Evolutionary conservation across 2,113 vertebrate species (phyloP).

Genomic region (Australoheros scitulus): DNA sequence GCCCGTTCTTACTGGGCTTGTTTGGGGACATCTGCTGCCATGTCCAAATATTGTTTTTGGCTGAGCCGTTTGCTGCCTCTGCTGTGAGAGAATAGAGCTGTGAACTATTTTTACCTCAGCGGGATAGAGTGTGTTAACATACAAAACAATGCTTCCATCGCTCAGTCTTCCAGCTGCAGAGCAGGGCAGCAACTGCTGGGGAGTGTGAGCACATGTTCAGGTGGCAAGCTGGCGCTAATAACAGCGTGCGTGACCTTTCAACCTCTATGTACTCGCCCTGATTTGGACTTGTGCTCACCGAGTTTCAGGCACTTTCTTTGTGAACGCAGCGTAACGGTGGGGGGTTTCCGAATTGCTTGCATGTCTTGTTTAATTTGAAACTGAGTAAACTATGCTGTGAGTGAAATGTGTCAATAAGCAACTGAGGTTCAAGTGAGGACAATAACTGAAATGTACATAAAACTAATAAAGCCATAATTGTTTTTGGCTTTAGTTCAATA

Average conservation of each 20-base stretch:
- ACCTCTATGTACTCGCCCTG: slow-evolving; percentile 13
- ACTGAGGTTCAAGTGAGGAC: not conserved
- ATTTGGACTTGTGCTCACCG: not conserved
- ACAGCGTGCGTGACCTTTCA: slow-evolving; percentile 20
- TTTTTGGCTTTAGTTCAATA: too few species aligned
- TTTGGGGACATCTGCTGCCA: slow-evolving; percentile 78
- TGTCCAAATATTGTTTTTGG: slow-evolving; percentile 81
- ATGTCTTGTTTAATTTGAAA: not conserved
- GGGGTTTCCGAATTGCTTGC: not conserved
- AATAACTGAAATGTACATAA: not conserved
- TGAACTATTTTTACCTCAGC: slow-evolving; percentile 75
- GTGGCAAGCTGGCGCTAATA: not conserved
- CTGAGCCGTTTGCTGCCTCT: slow-evolving; percentile 56
- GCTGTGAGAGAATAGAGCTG: slow-evolving; percentile 62
- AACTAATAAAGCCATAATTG: not conserved
- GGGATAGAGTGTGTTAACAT: slow-evolving; percentile 71
- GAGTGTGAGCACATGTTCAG: slow-evolving; percentile 15
- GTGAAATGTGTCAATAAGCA: not conserved
- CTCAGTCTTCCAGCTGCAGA: slow-evolving; percentile 66
- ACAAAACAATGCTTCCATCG: slow-evolving; percentile 71
- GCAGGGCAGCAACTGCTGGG: slow-evolving; percentile 33
- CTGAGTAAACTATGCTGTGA: not conserved
- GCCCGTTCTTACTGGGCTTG: slow-evolving; percentile 60
- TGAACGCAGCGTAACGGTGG: not conserved
- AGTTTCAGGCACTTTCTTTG: not conserved